Evolutionary conservation across 2,888 invertebrate species (phyloP).

Genomic region (Drosophila nigritarsus): DNA sequence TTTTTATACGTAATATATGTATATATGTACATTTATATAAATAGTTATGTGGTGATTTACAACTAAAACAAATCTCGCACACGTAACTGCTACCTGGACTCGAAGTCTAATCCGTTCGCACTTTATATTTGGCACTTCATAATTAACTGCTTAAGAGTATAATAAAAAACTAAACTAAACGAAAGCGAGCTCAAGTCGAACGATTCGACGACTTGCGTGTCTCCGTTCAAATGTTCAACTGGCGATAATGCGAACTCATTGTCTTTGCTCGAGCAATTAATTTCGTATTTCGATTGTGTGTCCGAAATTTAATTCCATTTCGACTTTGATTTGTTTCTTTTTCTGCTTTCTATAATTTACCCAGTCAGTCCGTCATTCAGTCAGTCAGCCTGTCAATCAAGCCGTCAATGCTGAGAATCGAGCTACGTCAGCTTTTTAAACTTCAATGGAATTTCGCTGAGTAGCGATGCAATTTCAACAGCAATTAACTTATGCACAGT

Average conservation of each 20-base stretch:
- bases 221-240: slow-evolving; percentile 69
- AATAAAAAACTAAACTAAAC: slow-evolving; percentile 11
- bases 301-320: slow-evolving; percentile 66
- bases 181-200: slow-evolving; percentile 26
- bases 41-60: neutral
- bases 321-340: slow-evolving; percentile 11
- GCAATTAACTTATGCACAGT: slow-evolving; percentile 55
- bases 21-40: slow-evolving; percentile 5
- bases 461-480: slow-evolving; percentile 13
- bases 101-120: slow-evolving; percentile 23
- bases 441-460: slow-evolving; percentile 61
- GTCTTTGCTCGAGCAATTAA: slow-evolving; percentile 65
- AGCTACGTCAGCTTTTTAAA: slow-evolving; percentile 69
- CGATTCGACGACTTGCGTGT: slow-evolving; percentile 67
- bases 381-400: slow-evolving; percentile 23
- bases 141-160: slow-evolving; percentile 36
- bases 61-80: slow-evolving; percentile 22
- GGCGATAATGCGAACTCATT: slow-evolving; percentile 75
- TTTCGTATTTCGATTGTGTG: slow-evolving; percentile 62
- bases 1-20: neutral
- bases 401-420: slow-evolving; percentile 11
- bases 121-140: slow-evolving; percentile 42
- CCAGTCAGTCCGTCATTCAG: slow-evolving; percentile 8
- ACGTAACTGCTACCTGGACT: slow-evolving; percentile 9
- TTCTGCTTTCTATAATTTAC: slow-evolving; percentile 42